Percentiles rank a stretch among this genome's conserved stretches.
Conservation (phyloP, 2,113 vertebrate genomes). For the Gavia stellata region DNA sequence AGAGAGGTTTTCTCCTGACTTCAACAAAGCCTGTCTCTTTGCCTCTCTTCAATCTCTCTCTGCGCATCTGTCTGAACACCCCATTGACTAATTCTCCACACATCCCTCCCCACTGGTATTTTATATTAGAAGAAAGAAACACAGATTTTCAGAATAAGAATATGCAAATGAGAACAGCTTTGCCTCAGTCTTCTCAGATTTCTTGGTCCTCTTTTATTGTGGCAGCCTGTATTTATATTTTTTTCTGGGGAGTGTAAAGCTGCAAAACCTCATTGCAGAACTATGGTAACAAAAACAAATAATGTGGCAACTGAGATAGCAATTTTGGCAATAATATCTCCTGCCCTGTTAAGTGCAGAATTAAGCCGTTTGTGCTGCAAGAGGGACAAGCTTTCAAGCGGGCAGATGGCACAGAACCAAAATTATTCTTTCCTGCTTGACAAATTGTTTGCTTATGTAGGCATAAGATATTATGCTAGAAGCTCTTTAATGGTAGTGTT, state of each 20-base stretch:
- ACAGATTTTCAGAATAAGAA: neutral
- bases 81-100: neutral
- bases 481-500: neutral
- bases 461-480: neutral
- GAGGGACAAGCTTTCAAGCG: neutral
- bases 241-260: neutral
- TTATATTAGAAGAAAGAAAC: neutral
- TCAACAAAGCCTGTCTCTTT: neutral
- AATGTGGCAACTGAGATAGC: neutral
- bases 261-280: conserved; percentile 20
- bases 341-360: neutral
- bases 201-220: neutral
- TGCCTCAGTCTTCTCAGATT: neutral
- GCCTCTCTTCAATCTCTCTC: neutral
- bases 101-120: neutral
- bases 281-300: conserved; percentile 37
- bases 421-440: conserved; percentile 15
- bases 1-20: neutral
- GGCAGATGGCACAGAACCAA: conserved; percentile 1
- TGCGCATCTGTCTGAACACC: neutral
- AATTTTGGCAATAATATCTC: conserved; percentile 5
- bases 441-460: conserved; percentile 46
- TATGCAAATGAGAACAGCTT: neutral
- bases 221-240: neutral
- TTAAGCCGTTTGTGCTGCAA: neutral